Evolutionary conservation across 2,888 invertebrate genomes (phyloP).

Genomic region (Brachypalpus laphriformis): DNA sequence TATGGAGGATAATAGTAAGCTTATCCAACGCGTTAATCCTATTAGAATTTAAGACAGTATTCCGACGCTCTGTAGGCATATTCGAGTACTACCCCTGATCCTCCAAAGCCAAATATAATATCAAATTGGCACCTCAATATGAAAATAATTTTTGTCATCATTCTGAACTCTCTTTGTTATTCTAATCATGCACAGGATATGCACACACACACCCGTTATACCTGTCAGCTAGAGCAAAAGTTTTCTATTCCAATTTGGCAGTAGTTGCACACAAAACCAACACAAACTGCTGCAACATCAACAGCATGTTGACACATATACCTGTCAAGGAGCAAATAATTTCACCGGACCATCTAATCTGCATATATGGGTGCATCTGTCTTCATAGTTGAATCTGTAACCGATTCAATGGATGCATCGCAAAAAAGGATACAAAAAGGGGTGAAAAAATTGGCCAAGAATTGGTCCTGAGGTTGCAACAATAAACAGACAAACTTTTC

Average conservation of each 20-base stretch:
- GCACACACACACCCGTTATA: background rate
- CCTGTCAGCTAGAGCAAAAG: too few species aligned
- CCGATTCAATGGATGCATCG: slow-evolving; percentile 9
- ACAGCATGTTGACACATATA: slow-evolving; percentile 2
- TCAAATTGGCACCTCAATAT: background rate
- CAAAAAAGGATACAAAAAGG: background rate
- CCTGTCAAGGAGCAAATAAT: slow-evolving; percentile 52
- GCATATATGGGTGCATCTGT: slow-evolving; percentile 18
- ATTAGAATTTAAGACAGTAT: too few species aligned
- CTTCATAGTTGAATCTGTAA: background rate
- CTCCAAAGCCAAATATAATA: too few species aligned
- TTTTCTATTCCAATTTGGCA: background rate
- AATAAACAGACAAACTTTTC: slow-evolving; percentile 4
- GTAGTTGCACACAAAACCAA: background rate
- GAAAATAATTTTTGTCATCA: background rate
- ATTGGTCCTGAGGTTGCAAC: background rate
- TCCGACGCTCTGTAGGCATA: too few species aligned
- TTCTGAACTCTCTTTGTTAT: background rate
- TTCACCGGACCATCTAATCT: slow-evolving; percentile 27
- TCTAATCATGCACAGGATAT: background rate
- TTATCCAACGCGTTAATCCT: too few species aligned
- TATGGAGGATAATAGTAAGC: too few species aligned
- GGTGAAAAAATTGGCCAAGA: background rate
- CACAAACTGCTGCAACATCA: slow-evolving; percentile 1
- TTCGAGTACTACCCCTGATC: too few species aligned